Evolutionary conservation across 2,888 invertebrate species (phyloP), one percentile per base, ranked within the genome.

Genomic region (Melipona bicolor): DNA sequence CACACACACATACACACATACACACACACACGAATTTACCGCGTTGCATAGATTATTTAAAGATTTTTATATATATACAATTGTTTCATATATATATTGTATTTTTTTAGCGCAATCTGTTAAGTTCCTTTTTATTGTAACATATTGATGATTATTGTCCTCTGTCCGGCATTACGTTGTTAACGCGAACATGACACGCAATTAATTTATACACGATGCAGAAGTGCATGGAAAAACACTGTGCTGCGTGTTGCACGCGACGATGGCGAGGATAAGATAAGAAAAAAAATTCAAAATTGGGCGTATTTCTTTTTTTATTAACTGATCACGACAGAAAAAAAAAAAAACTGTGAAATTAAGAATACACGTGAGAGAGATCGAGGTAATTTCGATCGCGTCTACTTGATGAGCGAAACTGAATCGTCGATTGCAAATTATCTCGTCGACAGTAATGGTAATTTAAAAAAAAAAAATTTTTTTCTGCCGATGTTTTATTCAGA

Each of bases 1-100:
- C 4, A 32, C 4, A 32, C 32, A 32, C 32, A 32, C 36, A 36
- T 9, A 36, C 43, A 43, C 1, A 43, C 43, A 43, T 0, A 43
- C 43, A 43, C 43, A 43, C 43, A 43, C 43, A 43, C 9, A 70
- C 69, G 61, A 61, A 84, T 80, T 61, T 80, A 88, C 88, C 87
- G 86, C 88, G 90, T 92, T 91, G 84, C 89, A 89, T 92, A 92
- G 90, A 90, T 91, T 92, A 92, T 91, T 92, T 90, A 89, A 90
- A 92, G 89, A 91, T 91, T 93, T 36, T 91, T 93, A 91, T 92
- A 92, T 92, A 87, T 93, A 92, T 91, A 92, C 87, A 91, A 89
- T 93, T 92, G 92, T 93, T 93, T 92, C 89, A 90, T 92, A 92
- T 92, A 92, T 92, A 70, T 68, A 90, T 91, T 92, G 87, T 92